phyloP scores from a whole-genome alignment of 92 coral and sea anemone genomes.

The Pocillopora meandrina region DNA sequence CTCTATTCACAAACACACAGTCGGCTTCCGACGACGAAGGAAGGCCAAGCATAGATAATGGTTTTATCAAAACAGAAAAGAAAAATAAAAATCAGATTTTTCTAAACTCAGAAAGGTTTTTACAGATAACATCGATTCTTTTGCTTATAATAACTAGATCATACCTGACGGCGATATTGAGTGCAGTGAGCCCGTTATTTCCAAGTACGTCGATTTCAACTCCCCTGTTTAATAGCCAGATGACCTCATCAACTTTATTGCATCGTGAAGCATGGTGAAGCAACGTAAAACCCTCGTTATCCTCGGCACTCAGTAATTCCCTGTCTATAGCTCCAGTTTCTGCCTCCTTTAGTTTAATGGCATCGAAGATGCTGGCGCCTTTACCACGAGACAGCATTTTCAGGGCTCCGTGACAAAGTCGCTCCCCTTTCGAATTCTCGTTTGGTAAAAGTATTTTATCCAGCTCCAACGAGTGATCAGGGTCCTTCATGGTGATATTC shows the following conservation, averaged over 20 bases:
- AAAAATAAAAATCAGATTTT: no score
- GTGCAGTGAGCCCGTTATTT: slow-evolving; percentile 59
- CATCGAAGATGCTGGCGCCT: slow-evolving; percentile 30
- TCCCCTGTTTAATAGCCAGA: slow-evolving; percentile 48
- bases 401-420: not conserved
- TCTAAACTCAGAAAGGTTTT: no score
- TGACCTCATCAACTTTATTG: slow-evolving; percentile 40
- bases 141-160: not conserved
- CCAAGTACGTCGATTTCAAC: slow-evolving; percentile 54
- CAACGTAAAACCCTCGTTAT: slow-evolving; percentile 51
- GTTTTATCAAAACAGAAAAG: no score
- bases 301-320: slow-evolving; percentile 2
- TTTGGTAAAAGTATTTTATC: not conserved
- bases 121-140: not conserved
- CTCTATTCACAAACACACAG: no score
- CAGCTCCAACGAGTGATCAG: slow-evolving; percentile 1
- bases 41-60: no score
- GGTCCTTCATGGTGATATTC: not conserved
- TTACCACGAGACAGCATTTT: slow-evolving; percentile 30
- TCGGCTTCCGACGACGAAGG: no score
- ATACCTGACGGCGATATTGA: slow-evolving; percentile 70
- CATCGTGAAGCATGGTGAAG: slow-evolving; percentile 74
- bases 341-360: not conserved
- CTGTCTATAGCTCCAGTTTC: not conserved
- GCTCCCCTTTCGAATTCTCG: not conserved